phyloP scores from a whole-genome alignment of 1,140 invertebrate species.

The Camponotus vicinus region DNA sequence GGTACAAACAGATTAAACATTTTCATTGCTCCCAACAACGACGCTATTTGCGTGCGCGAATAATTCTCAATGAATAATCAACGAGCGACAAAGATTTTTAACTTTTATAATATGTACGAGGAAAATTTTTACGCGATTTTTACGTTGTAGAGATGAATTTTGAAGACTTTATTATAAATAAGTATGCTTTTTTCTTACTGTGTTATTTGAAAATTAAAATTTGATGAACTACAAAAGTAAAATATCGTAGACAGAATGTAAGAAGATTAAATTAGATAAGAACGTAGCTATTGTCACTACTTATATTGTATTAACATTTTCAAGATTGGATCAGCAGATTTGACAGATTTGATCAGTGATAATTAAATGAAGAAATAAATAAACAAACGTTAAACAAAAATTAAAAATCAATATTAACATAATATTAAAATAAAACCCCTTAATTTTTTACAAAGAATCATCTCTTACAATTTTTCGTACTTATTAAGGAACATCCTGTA shows the following conservation, averaged over 20 bases:
- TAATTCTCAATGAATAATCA: not conserved
- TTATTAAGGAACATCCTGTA: not conserved
- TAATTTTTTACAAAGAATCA: too few relatives aligned
- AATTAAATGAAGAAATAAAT: not conserved
- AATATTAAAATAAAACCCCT: not conserved
- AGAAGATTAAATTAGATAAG: not conserved
- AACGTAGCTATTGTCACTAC: not conserved
- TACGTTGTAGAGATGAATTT: not conserved
- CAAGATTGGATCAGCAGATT: not conserved
- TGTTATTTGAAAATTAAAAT: not conserved
- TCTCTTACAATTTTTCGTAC: too few relatives aligned
- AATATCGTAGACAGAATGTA: not conserved
- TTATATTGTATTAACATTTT: not conserved
- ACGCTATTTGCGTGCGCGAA: slow-evolving; percentile 21
- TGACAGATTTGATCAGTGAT: not conserved
- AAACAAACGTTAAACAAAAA: not conserved
- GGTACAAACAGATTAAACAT: slow-evolving; percentile 48
- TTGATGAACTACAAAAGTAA: not conserved
- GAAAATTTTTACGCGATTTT: not conserved
- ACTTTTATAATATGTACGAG: not conserved
- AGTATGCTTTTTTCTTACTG: not conserved
- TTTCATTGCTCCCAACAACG: slow-evolving; percentile 20
- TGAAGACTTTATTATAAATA: not conserved
- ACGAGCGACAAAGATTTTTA: not conserved
- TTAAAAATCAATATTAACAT: not conserved